Conservation (phyloP, 2,113 vertebrate genomes). For the Ailurus styani region DNA sequence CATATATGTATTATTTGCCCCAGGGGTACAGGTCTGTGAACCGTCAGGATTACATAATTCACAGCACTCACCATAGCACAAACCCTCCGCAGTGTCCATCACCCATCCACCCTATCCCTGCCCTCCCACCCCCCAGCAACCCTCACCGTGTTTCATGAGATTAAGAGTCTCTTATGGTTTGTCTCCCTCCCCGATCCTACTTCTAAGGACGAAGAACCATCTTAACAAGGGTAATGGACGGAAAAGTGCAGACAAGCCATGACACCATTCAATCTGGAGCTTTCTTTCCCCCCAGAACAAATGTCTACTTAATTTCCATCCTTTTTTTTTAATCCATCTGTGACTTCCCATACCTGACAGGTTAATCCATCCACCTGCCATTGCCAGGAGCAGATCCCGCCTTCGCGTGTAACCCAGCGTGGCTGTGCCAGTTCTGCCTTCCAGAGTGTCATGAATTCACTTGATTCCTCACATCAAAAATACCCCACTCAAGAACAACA, state of each 20-base stretch:
- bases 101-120: too few relatives aligned
- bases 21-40: too few relatives aligned
- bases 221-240: not conserved
- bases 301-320: not conserved
- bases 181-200: too few relatives aligned
- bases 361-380: not conserved
- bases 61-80: too few relatives aligned
- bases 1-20: too few relatives aligned
- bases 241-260: too few relatives aligned
- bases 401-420: fast-evolving
- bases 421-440: not conserved
- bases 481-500: not conserved
- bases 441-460: not conserved
- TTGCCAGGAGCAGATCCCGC: not conserved
- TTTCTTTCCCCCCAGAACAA: not conserved
- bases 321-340: not conserved
- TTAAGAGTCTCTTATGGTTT: too few relatives aligned
- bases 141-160: too few relatives aligned
- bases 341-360: not conserved
- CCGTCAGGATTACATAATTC: too few relatives aligned
- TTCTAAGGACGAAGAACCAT: not conserved
- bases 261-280: fast-evolving
- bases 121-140: too few relatives aligned
- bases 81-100: too few relatives aligned
- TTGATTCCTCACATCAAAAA: not conserved